Evolutionary conservation across 1,140 invertebrate genomes (phyloP).

Genomic region (Tetramorium parvispinum): DNA sequence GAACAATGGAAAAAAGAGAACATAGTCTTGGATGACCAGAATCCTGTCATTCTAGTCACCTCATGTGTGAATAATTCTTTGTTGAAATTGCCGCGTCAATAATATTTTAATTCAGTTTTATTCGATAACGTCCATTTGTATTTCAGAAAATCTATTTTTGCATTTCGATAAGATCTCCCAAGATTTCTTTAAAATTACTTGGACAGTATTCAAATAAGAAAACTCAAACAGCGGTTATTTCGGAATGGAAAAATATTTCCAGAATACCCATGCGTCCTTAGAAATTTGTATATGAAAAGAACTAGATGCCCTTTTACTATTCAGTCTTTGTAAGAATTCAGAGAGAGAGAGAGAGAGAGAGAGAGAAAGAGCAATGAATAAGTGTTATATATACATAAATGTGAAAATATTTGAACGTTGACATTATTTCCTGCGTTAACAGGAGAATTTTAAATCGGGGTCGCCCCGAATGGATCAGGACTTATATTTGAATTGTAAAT

Average conservation of each 20-base stretch:
- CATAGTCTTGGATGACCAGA: background rate
- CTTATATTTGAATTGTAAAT: slow-evolving; percentile 32
- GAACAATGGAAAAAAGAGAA: background rate
- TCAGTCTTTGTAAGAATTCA: slow-evolving; percentile 13
- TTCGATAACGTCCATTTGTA: background rate
- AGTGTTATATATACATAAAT: background rate
- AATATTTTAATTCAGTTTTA: background rate
- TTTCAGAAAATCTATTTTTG: background rate
- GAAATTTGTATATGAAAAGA: slow-evolving; percentile 55
- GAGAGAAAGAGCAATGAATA: background rate
- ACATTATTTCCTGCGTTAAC: slow-evolving; percentile 15
- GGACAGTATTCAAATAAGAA: background rate
- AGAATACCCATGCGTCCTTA: slow-evolving; percentile 4
- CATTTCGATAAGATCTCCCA: background rate
- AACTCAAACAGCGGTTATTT: slow-evolving; percentile 8
- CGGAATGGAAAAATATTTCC: slow-evolving; percentile 25
- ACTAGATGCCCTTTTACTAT: background rate
- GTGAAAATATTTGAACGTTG: slow-evolving; percentile 36
- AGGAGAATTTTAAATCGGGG: background rate
- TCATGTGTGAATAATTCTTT: slow-evolving; percentile 22
- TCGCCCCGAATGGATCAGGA: background rate
- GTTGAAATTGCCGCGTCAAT: background rate
- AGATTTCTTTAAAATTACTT: slow-evolving; percentile 23
- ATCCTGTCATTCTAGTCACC: background rate
- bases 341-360: background rate